Evolutionary conservation across 1,140 invertebrate genomes (phyloP).

Genomic region (Bursaphelenchus mucronatus): DNA sequence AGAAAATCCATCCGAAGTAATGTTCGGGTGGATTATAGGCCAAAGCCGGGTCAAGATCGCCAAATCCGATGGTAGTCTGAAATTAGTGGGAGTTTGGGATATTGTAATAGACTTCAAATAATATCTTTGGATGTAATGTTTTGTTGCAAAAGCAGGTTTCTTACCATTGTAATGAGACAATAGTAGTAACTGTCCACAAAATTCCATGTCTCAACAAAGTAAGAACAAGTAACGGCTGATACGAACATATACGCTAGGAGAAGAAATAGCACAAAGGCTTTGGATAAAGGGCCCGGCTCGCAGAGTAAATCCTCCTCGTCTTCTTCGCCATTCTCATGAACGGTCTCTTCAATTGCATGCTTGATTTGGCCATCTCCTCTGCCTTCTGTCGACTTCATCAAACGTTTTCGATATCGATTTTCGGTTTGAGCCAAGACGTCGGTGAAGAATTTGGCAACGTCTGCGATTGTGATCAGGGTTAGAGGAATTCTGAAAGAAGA

Average conservation of each 20-base stretch:
- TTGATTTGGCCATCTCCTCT: slow-evolving; percentile 8
- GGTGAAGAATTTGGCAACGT: slow-evolving; percentile 49
- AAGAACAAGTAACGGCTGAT: slow-evolving; percentile 31
- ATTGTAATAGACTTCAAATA: slow-evolving; percentile 6
- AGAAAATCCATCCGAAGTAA: slow-evolving; percentile 49
- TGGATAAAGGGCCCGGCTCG: slow-evolving; percentile 22
- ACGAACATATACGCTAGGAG: slow-evolving; percentile 38
- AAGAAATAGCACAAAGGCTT: slow-evolving; percentile 38
- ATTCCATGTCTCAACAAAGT: slow-evolving; percentile 33
- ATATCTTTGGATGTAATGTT: slow-evolving; percentile 5
- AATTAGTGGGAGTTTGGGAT: slow-evolving; percentile 16
- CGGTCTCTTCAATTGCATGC: neutral
- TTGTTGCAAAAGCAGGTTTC: neutral
- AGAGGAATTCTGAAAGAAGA: slow-evolving; percentile 40
- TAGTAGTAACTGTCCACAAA: slow-evolving; percentile 48
- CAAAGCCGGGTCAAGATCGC: slow-evolving; percentile 39
- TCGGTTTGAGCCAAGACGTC: slow-evolving; percentile 29
- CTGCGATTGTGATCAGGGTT: slow-evolving; percentile 50
- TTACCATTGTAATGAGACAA: slow-evolving; percentile 43
- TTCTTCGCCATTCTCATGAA: neutral
- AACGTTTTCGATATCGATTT: slow-evolving; percentile 9
- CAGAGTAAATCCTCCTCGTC: slow-evolving; percentile 35
- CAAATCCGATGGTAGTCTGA: slow-evolving; percentile 48
- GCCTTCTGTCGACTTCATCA: neutral
- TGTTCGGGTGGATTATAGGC: slow-evolving; percentile 26